A percentile compares a stretch with the other conserved stretches of the same genome.
Conservation (phyloP, 2,888 invertebrate species). For the Meteorus cinctellus region DNA sequence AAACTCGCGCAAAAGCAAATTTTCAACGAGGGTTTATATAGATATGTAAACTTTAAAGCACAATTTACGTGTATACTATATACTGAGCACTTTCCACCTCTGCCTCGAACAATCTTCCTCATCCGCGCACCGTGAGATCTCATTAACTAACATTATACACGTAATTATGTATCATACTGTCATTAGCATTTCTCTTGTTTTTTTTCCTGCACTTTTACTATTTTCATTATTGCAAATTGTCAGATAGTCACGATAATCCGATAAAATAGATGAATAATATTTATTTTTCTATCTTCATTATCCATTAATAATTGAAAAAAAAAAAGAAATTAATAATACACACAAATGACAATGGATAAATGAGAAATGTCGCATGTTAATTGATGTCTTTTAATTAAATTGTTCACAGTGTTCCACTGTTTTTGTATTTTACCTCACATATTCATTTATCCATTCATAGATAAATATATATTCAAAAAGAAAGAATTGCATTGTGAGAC, state of each 20-base stretch:
- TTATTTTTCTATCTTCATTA: too few species aligned
- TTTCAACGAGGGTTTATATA: slow-evolving; percentile 30
- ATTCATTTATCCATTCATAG: neutral
- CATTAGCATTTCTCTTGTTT: slow-evolving; percentile 31
- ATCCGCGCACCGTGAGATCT: slow-evolving; percentile 37
- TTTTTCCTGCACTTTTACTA: neutral
- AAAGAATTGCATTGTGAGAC: neutral
- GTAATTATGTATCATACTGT: slow-evolving; percentile 42
- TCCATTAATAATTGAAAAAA: neutral
- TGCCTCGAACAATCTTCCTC: slow-evolving; percentile 8
- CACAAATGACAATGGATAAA: neutral
- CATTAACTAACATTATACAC: slow-evolving; percentile 45
- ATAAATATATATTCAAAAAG: neutral
- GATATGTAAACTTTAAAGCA: slow-evolving; percentile 28
- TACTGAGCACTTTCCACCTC: slow-evolving; percentile 13
- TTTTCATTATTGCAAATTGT: slow-evolving; percentile 28
- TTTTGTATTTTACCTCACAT: neutral
- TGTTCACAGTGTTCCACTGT: neutral
- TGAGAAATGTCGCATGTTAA: neutral
- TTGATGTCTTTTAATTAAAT: neutral
- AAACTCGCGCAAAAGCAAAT: slow-evolving; percentile 33
- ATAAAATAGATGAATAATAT: neutral
- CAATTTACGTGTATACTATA: slow-evolving; percentile 28
- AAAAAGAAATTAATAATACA: neutral
- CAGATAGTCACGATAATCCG: slow-evolving; percentile 1